Evolutionary conservation across 2,797 vertebrate species (phyloP), one percentile per base, ranked within the genome.

Genomic region (Saguinus oedipus): DNA sequence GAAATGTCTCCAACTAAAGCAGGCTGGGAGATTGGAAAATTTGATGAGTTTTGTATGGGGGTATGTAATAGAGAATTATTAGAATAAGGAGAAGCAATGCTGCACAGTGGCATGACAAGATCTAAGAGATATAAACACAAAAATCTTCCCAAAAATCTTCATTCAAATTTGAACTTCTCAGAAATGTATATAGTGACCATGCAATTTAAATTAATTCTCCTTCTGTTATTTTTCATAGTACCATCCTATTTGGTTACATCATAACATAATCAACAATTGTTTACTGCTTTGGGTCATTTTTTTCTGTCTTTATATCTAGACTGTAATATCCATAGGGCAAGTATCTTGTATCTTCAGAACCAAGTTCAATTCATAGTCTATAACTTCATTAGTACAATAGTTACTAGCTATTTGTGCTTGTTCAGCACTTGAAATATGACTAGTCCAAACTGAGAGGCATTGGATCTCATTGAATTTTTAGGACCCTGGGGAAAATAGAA

Each of bases 1-100:
- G 36, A 90, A 93, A 91, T 90, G 30, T 92, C 30, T 76, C 55
- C 85, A 93, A 70, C n/a, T 53, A 90, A 95, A 64, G 50, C 33
- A 30, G 33, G 14, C 44, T 82, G 64, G 7, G 42, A 76, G 82
- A 90, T n/a, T 53, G 44, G 53, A 44, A 85, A 42, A 55, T 27
- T 6, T 86, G 24, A 76, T 72, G 68, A 72, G 24, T n/a, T 92
- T 74, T 89, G 9, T 57, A 55, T 55, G 26, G 24, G 8, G 33
- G 30, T 17, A 1, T 24, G 20, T 59, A 93, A 57, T 7, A 44
- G 33, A 92, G 57, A 78, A 74, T n/a, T 46, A 20, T 59, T 59
- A 79, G 61, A 64, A 74, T 39, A 42, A 94, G 17, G 15, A 59
- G 24, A 42, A 36, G 9, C 80, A 2, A 20, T 88, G 20, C 12